Evolutionary conservation across 2,113 vertebrate species (phyloP).

Genomic region (Saguinus imperator): DNA sequence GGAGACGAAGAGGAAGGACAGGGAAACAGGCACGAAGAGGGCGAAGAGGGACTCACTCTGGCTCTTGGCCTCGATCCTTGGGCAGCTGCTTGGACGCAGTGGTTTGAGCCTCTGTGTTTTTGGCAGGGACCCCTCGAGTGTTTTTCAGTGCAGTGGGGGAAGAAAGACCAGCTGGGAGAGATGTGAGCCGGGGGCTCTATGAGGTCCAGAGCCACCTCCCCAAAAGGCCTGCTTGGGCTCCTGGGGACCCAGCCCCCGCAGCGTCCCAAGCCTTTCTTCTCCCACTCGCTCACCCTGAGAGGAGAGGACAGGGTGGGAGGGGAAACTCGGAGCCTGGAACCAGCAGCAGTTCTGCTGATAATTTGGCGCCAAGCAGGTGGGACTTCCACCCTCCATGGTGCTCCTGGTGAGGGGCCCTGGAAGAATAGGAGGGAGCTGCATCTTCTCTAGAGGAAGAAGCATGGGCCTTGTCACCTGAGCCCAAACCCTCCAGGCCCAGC

Average conservation of each 20-base stretch:
- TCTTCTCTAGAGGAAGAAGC: neutral
- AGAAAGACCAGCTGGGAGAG: neutral
- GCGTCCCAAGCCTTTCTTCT: rapidly evolving
- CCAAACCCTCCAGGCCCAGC: neutral
- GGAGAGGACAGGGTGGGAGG: neutral
- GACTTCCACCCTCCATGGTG: neutral
- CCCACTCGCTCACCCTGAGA: neutral
- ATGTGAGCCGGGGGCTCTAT: neutral
- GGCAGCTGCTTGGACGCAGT: neutral
- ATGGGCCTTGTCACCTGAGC: neutral
- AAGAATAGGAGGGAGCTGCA: neutral
- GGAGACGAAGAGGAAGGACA: neutral
- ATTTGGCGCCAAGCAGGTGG: rapidly evolving
- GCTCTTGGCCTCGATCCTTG: neutral
- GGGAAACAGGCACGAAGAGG: neutral
- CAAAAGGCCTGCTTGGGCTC: neutral
- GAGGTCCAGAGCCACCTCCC: neutral
- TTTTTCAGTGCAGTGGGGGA: neutral
- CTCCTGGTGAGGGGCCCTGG: neutral
- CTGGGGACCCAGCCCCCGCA: neutral
- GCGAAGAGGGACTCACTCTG: neutral
- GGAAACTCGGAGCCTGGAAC: no score
- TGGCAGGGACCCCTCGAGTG: neutral
- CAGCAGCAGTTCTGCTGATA: neutral
- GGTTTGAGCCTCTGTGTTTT: neutral